Conservation (phyloP, 2,113 vertebrate genomes). For the Sceloporus undulatus region DNA sequence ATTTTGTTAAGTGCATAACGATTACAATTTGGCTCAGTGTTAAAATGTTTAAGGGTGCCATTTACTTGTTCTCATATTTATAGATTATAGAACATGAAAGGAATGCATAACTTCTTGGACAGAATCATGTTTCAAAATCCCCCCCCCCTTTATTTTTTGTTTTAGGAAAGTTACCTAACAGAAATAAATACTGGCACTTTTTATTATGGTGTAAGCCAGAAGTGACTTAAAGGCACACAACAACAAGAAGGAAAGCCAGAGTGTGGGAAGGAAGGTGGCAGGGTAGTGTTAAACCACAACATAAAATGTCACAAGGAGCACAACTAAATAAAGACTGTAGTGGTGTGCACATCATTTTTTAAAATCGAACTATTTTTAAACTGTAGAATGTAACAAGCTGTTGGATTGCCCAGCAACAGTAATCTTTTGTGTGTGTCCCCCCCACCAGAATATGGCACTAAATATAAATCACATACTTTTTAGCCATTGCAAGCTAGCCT, state of each 20-base stretch:
- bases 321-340: constrained; percentile 6
- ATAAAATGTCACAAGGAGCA: not conserved
- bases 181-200: not conserved
- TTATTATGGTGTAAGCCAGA: not conserved
- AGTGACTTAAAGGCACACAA: not conserved
- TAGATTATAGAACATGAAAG: not conserved
- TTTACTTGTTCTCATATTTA: not conserved
- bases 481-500: not conserved
- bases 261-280: not conserved
- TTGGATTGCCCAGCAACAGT: not conserved
- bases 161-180: not conserved
- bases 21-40: not conserved
- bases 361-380: constrained; percentile 10
- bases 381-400: not conserved
- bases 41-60: too few species aligned
- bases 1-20: not conserved
- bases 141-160: not conserved
- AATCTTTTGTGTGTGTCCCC: not conserved
- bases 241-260: not conserved
- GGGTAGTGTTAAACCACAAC: not conserved
- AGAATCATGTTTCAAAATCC: not conserved
- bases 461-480: not conserved
- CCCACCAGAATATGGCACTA: not conserved
- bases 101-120: not conserved
- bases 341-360: not conserved